Evolutionary conservation across 2,113 vertebrate species (phyloP).

Genomic region (Machaerirhynchus nigripectus): DNA sequence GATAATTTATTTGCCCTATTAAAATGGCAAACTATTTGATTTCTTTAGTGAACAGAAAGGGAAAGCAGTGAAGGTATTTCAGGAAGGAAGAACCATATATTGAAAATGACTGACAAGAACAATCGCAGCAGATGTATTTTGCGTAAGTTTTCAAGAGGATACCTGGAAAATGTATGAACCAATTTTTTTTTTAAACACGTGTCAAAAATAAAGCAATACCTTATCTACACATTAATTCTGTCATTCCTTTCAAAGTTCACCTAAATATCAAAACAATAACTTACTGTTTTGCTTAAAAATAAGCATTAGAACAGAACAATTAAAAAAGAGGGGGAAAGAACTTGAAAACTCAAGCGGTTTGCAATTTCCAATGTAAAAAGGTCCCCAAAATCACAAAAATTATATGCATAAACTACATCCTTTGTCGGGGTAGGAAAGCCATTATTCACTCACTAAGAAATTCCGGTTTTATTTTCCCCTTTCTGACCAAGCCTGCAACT

Average conservation of each 20-base stretch:
- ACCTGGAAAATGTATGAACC: background rate
- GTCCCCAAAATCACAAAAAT: background rate
- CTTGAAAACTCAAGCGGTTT: background rate
- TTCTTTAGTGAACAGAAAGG: background rate
- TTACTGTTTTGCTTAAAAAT: background rate
- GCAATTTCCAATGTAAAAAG: background rate
- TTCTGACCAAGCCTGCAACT: background rate
- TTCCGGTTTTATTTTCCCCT: background rate
- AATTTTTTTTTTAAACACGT: background rate
- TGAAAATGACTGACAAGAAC: background rate
- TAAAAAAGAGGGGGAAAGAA: background rate
- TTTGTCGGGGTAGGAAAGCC: background rate
- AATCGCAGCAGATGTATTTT: background rate
- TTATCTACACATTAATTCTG: background rate
- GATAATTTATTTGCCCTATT: background rate
- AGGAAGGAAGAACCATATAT: background rate
- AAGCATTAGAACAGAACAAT: background rate
- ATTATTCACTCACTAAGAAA: background rate
- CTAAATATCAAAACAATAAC: background rate
- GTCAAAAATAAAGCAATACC: background rate
- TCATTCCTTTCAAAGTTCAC: background rate
- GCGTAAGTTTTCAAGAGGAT: background rate
- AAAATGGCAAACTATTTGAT: background rate
- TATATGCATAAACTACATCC: background rate
- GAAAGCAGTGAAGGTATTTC: background rate